phyloP scores from a whole-genome alignment of 2,113 vertebrate genomes.

The Phaetusa simplex region DNA sequence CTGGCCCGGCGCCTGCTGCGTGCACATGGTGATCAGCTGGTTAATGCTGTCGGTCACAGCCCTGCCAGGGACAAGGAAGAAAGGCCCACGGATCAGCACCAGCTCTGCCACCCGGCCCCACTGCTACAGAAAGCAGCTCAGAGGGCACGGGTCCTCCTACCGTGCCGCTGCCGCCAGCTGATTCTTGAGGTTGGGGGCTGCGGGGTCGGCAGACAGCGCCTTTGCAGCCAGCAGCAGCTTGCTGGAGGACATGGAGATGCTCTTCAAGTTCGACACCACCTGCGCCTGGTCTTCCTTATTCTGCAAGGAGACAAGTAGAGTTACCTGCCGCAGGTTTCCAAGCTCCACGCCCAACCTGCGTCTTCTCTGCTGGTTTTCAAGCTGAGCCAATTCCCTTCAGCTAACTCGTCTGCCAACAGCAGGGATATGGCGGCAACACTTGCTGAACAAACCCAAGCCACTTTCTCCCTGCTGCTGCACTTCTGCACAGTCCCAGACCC shows the following conservation, averaged over 20 bases:
- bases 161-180: conserved; percentile 94
- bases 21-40: conserved; percentile 98
- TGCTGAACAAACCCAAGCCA: neutral
- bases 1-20: conserved; percentile 94
- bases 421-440: fast-evolving
- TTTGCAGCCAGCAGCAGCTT: conserved; percentile 94
- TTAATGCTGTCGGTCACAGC: conserved; percentile 97
- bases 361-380: neutral
- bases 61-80: conserved; percentile 60
- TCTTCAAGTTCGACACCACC: conserved; percentile 95
- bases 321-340: neutral
- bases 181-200: conserved; percentile 94
- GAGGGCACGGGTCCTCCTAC: conserved; percentile 55
- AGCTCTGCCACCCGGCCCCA: neutral
- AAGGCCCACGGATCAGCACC: neutral
- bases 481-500: neutral
- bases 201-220: conserved; percentile 91
- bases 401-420: fast-evolving
- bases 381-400: neutral
- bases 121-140: neutral
- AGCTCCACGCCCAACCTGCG: neutral
- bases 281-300: conserved; percentile 91
- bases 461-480: neutral
- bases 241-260: conserved; percentile 98
- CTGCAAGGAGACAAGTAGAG: conserved; percentile 60